A percentile compares a stretch with the other conserved stretches of the same genome.
These are phyloP conservation scores for Cheilosia vernalis DNA, from an alignment of 2,888 invertebrate species.

Conservation along the genomic window DNA sequence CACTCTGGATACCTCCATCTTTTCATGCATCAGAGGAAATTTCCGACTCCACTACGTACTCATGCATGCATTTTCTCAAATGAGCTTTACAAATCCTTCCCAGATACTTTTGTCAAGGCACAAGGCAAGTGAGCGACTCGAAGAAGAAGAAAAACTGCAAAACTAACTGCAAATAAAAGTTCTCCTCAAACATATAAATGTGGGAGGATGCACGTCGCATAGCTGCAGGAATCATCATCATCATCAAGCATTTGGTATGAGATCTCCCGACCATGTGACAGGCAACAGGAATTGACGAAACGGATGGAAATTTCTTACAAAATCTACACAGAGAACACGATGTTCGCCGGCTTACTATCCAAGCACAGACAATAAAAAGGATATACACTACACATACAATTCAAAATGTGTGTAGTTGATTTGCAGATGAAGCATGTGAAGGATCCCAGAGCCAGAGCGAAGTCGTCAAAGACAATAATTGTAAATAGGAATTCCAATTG, in stretches of 20 bases:
- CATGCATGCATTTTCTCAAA: slow-evolving; percentile 78
- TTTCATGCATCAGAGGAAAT: slow-evolving; percentile 61
- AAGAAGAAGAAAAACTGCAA: slow-evolving; percentile 24
- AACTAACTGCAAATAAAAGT: slow-evolving; percentile 49
- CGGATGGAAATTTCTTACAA: slow-evolving; percentile 64
- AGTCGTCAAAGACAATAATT: slow-evolving; percentile 70
- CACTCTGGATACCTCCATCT: slow-evolving; percentile 56
- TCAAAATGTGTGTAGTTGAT: slow-evolving; percentile 33
- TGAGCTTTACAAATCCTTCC: slow-evolving; percentile 79
- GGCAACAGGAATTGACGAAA: slow-evolving; percentile 65
- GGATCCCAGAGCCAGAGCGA: slow-evolving; percentile 45
- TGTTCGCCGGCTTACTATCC: slow-evolving; percentile 20
- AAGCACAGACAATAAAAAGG: slow-evolving; percentile 1
- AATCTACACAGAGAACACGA: slow-evolving; percentile 44
- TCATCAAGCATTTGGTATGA: slow-evolving; percentile 1
- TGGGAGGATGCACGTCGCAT: slow-evolving; percentile 53
- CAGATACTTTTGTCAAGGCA: slow-evolving; percentile 51
- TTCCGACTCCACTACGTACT: slow-evolving; percentile 61
- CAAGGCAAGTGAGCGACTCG: slow-evolving; percentile 3
- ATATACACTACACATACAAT: slow-evolving; percentile 2
- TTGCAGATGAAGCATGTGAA: slow-evolving; percentile 54
- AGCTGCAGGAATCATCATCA: slow-evolving; percentile 53
- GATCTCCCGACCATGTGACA: slow-evolving; percentile 17
- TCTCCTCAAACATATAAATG: slow-evolving; percentile 26
- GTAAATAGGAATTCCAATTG: slow-evolving; percentile 73